A percentile compares a stretch with the other conserved stretches of the same genome.
phyloP scores from a whole-genome alignment of 1,140 invertebrate genomes.

The Hestina assimilis region DNA sequence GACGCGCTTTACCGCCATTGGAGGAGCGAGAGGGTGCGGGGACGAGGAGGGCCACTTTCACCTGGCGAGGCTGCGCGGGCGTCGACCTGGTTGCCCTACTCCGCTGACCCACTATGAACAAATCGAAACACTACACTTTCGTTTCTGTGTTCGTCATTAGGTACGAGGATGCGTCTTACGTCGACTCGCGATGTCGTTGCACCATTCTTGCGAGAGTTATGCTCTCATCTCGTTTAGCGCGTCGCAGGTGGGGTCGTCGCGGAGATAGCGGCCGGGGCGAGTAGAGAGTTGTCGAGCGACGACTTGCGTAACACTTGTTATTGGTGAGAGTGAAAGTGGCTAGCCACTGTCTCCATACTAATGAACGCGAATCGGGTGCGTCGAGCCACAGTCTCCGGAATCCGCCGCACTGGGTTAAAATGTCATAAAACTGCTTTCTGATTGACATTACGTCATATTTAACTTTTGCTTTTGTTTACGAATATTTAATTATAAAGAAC shows the following conservation, averaged over 20 bases:
- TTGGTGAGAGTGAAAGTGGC: constrained; percentile 73
- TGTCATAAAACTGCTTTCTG: constrained; percentile 60
- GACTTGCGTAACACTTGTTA: constrained; percentile 69
- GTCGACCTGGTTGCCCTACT: constrained; percentile 73
- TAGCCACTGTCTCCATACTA: constrained; percentile 69
- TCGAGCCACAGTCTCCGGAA: constrained; percentile 52
- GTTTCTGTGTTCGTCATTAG: constrained; percentile 69
- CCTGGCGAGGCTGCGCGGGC: constrained; percentile 74
- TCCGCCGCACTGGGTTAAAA: constrained; percentile 68
- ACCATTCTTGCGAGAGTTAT: constrained; percentile 47
- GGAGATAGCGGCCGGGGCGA: constrained; percentile 46
- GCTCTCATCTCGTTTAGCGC: constrained; percentile 27
- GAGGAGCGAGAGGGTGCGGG: constrained; percentile 48
- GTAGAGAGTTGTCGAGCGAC: constrained; percentile 60
- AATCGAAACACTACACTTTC: constrained; percentile 74
- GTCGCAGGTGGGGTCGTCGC: constrained; percentile 24
- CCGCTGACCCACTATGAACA: constrained; percentile 70
- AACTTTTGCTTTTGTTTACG: constrained; percentile 12
- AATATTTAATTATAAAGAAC: background rate
- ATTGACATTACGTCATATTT: constrained; percentile 47
- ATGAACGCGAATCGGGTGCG: constrained; percentile 65
- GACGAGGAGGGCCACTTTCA: constrained; percentile 70
- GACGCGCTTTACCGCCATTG: constrained; percentile 55
- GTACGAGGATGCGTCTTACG: constrained; percentile 61
- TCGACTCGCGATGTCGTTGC: constrained; percentile 38